Evolutionary conservation across 2,888 invertebrate species (phyloP), one percentile per base, ranked within the genome.

Genomic region (Drosophila subsilvestris): DNA sequence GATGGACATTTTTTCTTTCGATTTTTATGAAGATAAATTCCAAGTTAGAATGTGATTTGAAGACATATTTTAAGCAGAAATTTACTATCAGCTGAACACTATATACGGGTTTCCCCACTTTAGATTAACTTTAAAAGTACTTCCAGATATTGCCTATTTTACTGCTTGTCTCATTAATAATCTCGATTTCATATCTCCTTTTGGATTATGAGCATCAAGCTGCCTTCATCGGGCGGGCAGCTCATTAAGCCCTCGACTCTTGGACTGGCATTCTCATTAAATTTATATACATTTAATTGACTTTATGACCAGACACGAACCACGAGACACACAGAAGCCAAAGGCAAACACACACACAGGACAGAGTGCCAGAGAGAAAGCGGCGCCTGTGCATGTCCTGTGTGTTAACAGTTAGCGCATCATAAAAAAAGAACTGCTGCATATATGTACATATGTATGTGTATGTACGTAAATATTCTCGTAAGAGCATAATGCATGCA

Each of bases 261-360:
- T 14, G 37, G 53, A 51, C 79, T 70, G 71, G 60, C 71, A 49
- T 50, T 44, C 74, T 77, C 79, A 79, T 79, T 85, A 77, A 84
- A 79, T 89, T 86, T 81, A 89, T 89, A 82, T 78, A 76, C 74
- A 75, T 84, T 89, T 89, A 89, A 89, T 89, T 89, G 89, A 83
- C 86, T 89, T 85, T 82, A 86, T 78, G 80, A 56, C 77, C 79
- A 67, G 79, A 66, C 55, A 62, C 55, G 65, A 57, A 60, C 37
- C 37, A 37, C 37, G 37, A n/a, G 37, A 37, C 37, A n/a, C 72
- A 58, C 58, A 32, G 51, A 71, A 63, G 57, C 63, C 57, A 48
- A 61, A 61, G 60, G 49, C 55, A 47, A 53, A 63, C 62, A 54
- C 60, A 42, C 45, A 45, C 61, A 53, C 27, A 27, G 43, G 12